These are phyloP conservation scores for Ciona savignyi DNA, from an alignment of 23 tunicate genomes.

Conservation along the genomic window DNA sequence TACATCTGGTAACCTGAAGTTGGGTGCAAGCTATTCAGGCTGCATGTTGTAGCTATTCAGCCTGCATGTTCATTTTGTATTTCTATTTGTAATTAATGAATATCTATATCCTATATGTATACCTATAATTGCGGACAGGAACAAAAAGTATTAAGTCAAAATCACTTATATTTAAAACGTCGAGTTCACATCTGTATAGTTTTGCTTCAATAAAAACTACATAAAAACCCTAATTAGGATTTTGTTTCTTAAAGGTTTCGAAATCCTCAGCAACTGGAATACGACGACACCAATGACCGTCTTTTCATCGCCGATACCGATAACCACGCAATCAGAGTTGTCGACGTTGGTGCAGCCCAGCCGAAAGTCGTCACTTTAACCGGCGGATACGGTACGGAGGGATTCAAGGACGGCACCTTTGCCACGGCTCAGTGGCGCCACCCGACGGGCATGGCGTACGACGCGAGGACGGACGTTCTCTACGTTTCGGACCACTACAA, in stretches of 20 bases:
- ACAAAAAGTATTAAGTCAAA: too few species aligned
- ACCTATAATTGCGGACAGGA: too few species aligned
- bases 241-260: conserved; percentile 1
- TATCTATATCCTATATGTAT: too few species aligned
- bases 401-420: conserved; percentile 23
- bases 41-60: too few species aligned
- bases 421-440: conserved; percentile 31
- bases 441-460: conserved; percentile 37
- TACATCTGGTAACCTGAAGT: too few species aligned
- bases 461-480: conserved; percentile 5
- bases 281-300: not conserved
- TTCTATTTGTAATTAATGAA: too few species aligned
- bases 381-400: conserved; percentile 22
- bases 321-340: conserved; percentile 33
- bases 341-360: not conserved
- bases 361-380: conserved; percentile 7
- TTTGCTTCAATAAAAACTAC: too few species aligned
- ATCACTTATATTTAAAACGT: too few species aligned
- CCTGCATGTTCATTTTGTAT: too few species aligned
- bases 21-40: too few species aligned
- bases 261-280: conserved; percentile 31
- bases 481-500: conserved; percentile 56
- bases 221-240: not conserved
- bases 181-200: too few species aligned
- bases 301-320: conserved; percentile 36